These are phyloP conservation scores for Linnaemya vulpina DNA, from an alignment of 2,888 invertebrate genomes.

Conservation along the genomic window DNA sequence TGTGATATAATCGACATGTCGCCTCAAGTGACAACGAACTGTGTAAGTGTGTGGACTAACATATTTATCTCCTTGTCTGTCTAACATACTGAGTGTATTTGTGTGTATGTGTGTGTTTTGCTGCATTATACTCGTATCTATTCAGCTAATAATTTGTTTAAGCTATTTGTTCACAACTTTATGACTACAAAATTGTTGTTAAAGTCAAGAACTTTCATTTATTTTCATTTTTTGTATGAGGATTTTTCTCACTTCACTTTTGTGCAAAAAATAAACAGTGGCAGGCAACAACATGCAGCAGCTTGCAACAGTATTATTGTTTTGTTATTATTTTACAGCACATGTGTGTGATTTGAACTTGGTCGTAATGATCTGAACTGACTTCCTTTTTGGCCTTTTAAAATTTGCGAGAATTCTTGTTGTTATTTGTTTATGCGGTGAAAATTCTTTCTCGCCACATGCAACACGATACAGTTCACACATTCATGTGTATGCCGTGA, in stretches of 20 bases:
- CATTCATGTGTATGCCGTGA: slow-evolving; percentile 22
- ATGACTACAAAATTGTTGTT: background rate
- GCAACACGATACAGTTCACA: slow-evolving; percentile 45
- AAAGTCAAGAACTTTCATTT: slow-evolving; percentile 61
- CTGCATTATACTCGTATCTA: background rate
- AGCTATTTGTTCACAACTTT: slow-evolving; percentile 53
- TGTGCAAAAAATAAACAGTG: slow-evolving; percentile 8
- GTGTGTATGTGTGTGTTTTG: too few species aligned
- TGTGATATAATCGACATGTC: slow-evolving; percentile 42
- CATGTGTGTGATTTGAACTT: slow-evolving; percentile 43
- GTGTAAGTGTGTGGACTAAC: background rate
- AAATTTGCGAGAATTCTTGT: slow-evolving; percentile 25
- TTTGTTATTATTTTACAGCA: background rate
- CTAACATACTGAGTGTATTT: too few species aligned
- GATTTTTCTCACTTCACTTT: slow-evolving; percentile 10
- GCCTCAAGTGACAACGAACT: slow-evolving; percentile 55
- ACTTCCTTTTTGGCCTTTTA: slow-evolving; percentile 61
- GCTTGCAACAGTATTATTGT: background rate
- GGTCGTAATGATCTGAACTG: slow-evolving; percentile 47
- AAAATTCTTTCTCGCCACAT: slow-evolving; percentile 57
- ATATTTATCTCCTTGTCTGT: background rate
- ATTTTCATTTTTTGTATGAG: slow-evolving; percentile 14
- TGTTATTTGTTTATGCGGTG: slow-evolving; percentile 44
- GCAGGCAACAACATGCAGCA: background rate
- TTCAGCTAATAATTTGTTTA: slow-evolving; percentile 58